These are phyloP conservation scores for Lathronympha strigana DNA, from an alignment of 2,888 invertebrate genomes.

Conservation along the genomic window DNA sequence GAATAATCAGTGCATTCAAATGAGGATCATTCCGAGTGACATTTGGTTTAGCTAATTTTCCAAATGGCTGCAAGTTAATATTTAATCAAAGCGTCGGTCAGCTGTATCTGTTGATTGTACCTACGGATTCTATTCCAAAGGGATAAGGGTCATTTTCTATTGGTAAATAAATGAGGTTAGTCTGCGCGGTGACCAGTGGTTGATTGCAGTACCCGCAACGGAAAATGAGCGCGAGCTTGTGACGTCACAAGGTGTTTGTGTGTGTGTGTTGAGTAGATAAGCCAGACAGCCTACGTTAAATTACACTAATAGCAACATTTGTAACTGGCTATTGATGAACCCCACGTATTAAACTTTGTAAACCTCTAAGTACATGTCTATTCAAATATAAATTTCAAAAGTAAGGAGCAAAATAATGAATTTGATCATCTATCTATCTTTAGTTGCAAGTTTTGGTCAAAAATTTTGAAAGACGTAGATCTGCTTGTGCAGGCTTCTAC, in stretches of 20 bases:
- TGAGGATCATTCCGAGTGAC: conserved; percentile 18
- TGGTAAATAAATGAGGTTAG: conserved; percentile 3
- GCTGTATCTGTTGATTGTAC: conserved; percentile 10
- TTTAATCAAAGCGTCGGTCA: conserved; percentile 30
- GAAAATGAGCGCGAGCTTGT: conserved; percentile 15
- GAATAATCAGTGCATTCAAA: conserved; percentile 24
- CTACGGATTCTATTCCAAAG: not conserved
- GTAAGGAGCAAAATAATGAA: too few species aligned
- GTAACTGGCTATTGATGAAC: too few species aligned
- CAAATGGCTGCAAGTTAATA: conserved; percentile 39
- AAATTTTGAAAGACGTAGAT: too few species aligned
- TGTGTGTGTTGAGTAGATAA: not conserved
- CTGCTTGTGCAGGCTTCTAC: too few species aligned
- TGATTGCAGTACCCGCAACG: conserved; percentile 24
- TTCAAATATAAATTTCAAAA: too few species aligned
- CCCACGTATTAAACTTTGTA: too few species aligned
- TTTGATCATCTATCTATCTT: too few species aligned
- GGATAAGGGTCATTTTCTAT: not conserved
- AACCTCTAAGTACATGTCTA: too few species aligned
- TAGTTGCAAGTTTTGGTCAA: too few species aligned
- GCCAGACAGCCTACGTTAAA: too few species aligned
- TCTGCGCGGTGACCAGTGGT: conserved; percentile 2
- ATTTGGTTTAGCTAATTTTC: conserved; percentile 35
- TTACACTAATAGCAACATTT: too few species aligned
- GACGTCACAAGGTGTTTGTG: not conserved